A percentile compares a stretch with the other conserved stretches of the same genome.
Evolutionary conservation across 2,113 vertebrate genomes (phyloP).

Genomic region (Psittacula cyanocephala): DNA sequence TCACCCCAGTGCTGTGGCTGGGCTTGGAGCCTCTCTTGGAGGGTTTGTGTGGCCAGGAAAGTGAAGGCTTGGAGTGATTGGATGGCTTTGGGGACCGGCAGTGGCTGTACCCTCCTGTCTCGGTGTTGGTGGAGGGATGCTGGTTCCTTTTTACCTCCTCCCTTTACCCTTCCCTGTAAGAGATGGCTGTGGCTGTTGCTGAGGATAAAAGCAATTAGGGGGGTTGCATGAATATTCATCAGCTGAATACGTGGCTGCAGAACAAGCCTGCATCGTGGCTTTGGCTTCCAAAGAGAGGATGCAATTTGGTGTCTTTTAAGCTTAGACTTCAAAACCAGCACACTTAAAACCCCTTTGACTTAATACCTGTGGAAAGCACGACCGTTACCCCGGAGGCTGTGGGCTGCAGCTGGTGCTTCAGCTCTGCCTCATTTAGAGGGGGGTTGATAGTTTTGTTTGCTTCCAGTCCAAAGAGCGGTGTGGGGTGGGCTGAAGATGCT

Average conservation of each 20-base stretch:
- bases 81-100: rapidly evolving
- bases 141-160: slow-evolving; percentile 12
- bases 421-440: background rate
- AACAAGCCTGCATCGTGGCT: background rate
- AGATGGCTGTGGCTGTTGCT: background rate
- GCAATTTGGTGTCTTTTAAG: slow-evolving; percentile 8
- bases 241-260: background rate
- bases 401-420: slow-evolving; percentile 29
- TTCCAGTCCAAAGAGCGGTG: background rate
- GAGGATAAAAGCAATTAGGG: slow-evolving; percentile 18
- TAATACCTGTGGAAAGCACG: background rate
- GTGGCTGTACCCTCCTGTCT: background rate
- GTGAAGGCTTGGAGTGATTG: background rate
- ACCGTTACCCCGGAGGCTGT: slow-evolving; percentile 1
- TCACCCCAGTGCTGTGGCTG: rapidly evolving
- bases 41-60: background rate
- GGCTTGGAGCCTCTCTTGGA: background rate
- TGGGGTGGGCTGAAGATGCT: background rate
- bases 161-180: background rate
- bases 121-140: background rate
- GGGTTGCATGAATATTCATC: slow-evolving; percentile 44
- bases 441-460: slow-evolving; percentile 11
- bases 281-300: slow-evolving; percentile 39
- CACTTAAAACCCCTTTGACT: slow-evolving; percentile 29
- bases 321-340: slow-evolving; percentile 43